A percentile compares a stretch with the other conserved stretches of the same genome.
These are phyloP conservation scores for Mythimna impura DNA, from an alignment of 2,888 invertebrate genomes.

Conservation along the genomic window DNA sequence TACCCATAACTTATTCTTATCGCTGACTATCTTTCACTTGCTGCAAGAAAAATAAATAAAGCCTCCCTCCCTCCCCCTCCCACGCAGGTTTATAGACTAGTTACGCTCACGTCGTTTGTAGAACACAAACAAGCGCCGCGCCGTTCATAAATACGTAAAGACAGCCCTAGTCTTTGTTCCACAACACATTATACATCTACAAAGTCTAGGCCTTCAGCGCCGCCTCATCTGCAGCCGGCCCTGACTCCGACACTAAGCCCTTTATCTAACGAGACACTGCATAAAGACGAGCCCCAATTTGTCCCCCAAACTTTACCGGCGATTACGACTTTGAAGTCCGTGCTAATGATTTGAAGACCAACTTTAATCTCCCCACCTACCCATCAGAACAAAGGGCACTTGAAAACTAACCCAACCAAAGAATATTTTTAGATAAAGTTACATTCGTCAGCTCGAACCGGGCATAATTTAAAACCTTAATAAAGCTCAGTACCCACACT, in stretches of 20 bases:
- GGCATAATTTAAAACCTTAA: slow-evolving; percentile 72
- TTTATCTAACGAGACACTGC: slow-evolving; percentile 63
- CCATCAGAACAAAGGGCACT: slow-evolving; percentile 58
- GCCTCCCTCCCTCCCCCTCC: slow-evolving; percentile 22
- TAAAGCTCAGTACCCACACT: slow-evolving; percentile 75
- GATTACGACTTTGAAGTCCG: slow-evolving; percentile 68
- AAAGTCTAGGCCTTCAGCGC: slow-evolving; percentile 36
- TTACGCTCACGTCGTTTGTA: slow-evolving; percentile 50
- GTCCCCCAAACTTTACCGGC: slow-evolving; percentile 65
- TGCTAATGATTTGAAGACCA: slow-evolving; percentile 61
- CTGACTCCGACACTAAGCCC: slow-evolving; percentile 66
- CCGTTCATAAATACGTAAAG: slow-evolving; percentile 57
- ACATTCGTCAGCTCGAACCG: slow-evolving; percentile 64
- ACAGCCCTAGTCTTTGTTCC: slow-evolving; percentile 36
- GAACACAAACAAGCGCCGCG: slow-evolving; percentile 47
- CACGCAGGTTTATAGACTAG: slow-evolving; percentile 38
- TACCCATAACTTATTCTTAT: slow-evolving; percentile 19
- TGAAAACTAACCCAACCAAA: slow-evolving; percentile 49
- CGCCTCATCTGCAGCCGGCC: slow-evolving; percentile 40
- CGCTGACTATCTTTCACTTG: slow-evolving; percentile 15
- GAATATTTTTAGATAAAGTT: slow-evolving; percentile 60
- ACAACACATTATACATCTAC: slow-evolving; percentile 37
- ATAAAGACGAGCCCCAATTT: slow-evolving; percentile 67
- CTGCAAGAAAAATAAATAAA: slow-evolving; percentile 51
- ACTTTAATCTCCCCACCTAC: slow-evolving; percentile 54